Base-by-base conservation (phyloP, 2,797 vertebrate species). In the Hybognathus amarus region DNA sequence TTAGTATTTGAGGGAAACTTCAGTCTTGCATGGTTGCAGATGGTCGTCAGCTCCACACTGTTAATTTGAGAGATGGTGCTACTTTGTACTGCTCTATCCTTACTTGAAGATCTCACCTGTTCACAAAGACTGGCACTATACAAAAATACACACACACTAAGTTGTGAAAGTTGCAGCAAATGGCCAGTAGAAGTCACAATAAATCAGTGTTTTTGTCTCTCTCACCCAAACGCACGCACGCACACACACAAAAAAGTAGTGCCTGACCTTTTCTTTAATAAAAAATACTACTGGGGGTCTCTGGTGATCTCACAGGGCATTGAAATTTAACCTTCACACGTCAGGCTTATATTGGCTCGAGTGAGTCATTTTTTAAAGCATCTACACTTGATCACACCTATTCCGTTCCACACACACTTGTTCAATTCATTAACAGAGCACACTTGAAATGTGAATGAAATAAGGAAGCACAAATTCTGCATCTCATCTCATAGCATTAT, bases 391-490 rank as follows among this genome's bases (percentile, higher is more conserved):
- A 70, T 36, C 40, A 63, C 20, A n/a, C 12, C 6, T 36, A 36
- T 73, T 81, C 54, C 24, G 20, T 33, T n/a, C 13, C 54, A 80
- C 52, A 61, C 4, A 1, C 5, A 5, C 9, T 10, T 61, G 38
- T 71, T 38, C 27, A 47, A 36, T 80, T 61, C 20, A 73, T 61
- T 71, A 56, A 22, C 10, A 82, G 80, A 89, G 83, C 24, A 45
- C 86, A 67, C 27, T n/a, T 40, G 42, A 73, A 50, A 56, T 33
- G 67, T 68, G 56, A 33, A 73, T 64, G 17, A 27, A 69, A 78
- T 75, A 61, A 61, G 81, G 85, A 88, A 45, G 88, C 74, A 10
- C 30, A 59, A 75, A 84, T 87, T 80, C 42, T 82, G 76, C 74
- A 73, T 64, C 56, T 81, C 40, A 61, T 73, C 56, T 42, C 38